Percentiles rank a stretch among this genome's conserved stretches.
Conservation (phyloP, 1,140 invertebrate species). For the Leguminivora glycinivorella region DNA sequence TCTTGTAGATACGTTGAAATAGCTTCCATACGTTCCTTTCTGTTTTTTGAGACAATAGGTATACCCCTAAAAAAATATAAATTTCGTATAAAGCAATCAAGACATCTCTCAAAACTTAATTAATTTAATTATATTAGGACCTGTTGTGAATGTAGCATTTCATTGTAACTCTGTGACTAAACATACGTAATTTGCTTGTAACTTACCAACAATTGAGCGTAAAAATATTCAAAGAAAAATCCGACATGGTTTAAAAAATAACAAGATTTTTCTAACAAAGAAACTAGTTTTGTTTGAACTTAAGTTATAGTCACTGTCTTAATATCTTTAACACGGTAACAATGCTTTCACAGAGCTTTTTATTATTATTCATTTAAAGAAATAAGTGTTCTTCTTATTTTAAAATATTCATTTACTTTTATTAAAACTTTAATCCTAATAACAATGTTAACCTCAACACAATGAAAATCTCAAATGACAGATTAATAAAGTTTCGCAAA, state of each 20-base stretch:
- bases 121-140: too few relatives aligned
- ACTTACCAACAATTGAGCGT: slow-evolving; percentile 73
- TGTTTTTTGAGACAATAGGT: slow-evolving; percentile 88
- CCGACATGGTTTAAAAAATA: slow-evolving; percentile 26
- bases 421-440: too few relatives aligned
- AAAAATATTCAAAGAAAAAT: slow-evolving; percentile 62
- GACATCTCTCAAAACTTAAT: neutral
- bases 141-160: too few relatives aligned
- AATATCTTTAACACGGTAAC: neutral
- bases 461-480: too few relatives aligned
- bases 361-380: too few relatives aligned
- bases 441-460: too few relatives aligned
- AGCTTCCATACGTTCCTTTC: slow-evolving; percentile 86
- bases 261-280: neutral
- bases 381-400: too few relatives aligned
- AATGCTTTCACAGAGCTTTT: too few relatives aligned
- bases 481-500: too few relatives aligned
- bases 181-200: neutral
- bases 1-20: slow-evolving; percentile 86
- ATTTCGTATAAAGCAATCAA: neutral
- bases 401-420: too few relatives aligned
- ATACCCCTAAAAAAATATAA: slow-evolving; percentile 85
- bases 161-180: neutral
- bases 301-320: neutral
- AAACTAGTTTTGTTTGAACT: neutral